These are phyloP conservation scores for Andrena hattorfiana DNA, from an alignment of 2,888 invertebrate species.

Conservation along the genomic window DNA sequence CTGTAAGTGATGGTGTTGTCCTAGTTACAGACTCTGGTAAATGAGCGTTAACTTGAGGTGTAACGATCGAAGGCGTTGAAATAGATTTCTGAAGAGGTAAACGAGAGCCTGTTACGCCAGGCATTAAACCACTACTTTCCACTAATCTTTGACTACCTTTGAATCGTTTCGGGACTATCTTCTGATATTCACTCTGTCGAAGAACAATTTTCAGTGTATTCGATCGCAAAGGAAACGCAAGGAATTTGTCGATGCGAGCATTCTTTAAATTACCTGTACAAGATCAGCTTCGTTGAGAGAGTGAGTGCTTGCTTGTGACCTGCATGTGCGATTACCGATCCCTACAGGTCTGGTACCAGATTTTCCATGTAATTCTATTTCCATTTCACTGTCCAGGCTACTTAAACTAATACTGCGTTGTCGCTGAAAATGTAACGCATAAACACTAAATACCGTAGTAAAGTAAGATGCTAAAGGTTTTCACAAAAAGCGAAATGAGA, in stretches of 20 bases:
- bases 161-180: constrained; percentile 87
- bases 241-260: background rate
- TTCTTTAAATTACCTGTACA: constrained; percentile 86
- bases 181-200: constrained; percentile 90
- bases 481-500: constrained; percentile 49
- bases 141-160: constrained; percentile 85
- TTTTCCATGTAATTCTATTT: constrained; percentile 86
- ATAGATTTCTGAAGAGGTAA: constrained; percentile 95
- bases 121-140: constrained; percentile 81
- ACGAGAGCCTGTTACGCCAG: constrained; percentile 87
- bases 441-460: constrained; percentile 40
- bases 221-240: background rate
- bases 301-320: constrained; percentile 88
- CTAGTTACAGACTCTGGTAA: constrained; percentile 86
- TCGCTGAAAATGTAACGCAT: constrained; percentile 74
- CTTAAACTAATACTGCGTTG: constrained; percentile 89
- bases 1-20: constrained; percentile 86
- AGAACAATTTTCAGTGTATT: constrained; percentile 22
- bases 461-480: constrained; percentile 10
- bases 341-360: constrained; percentile 85
- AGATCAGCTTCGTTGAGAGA: constrained; percentile 95
- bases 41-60: constrained; percentile 88
- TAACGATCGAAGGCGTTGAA: constrained; percentile 95
- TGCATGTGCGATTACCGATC: constrained; percentile 79
- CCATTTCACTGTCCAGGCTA: constrained; percentile 95